phyloP scores from a whole-genome alignment of 2,797 vertebrate genomes.

The Bradypodion ventrale region DNA sequence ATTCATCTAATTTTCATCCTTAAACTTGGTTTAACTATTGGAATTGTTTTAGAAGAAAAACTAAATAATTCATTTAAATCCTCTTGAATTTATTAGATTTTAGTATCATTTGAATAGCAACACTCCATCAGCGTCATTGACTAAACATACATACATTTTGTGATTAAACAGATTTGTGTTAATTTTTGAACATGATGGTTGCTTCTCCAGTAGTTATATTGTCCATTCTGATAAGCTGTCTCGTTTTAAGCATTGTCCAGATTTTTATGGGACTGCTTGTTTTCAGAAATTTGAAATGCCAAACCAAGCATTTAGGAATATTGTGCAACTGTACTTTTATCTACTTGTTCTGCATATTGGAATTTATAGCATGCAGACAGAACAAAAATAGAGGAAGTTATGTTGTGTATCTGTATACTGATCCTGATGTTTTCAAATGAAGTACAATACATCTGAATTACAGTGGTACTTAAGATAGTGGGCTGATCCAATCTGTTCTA shows the following conservation, averaged over 20 bases:
- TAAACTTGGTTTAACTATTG: neutral
- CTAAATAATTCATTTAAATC: constrained; percentile 16
- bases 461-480: neutral
- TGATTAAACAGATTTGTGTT: constrained; percentile 14
- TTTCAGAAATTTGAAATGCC: constrained; percentile 22
- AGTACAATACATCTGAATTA: constrained; percentile 8
- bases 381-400: neutral
- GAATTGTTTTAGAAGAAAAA: constrained; percentile 32
- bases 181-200: constrained; percentile 4
- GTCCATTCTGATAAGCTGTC: neutral
- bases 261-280: constrained; percentile 6
- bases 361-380: constrained; percentile 38
- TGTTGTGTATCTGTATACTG: neutral
- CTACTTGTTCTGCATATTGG: neutral
- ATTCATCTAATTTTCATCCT: neutral
- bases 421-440: neutral
- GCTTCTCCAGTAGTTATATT: constrained; percentile 8
- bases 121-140: neutral
- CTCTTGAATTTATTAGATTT: constrained; percentile 18
- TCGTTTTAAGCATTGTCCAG: constrained; percentile 10
- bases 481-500: neutral
- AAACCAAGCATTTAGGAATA: constrained; percentile 4
- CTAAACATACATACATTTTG: constrained; percentile 3
- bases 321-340: neutral
- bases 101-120: constrained; percentile 30